phyloP scores from a whole-genome alignment of 2,113 vertebrate species.

The Stegastes partitus region DNA sequence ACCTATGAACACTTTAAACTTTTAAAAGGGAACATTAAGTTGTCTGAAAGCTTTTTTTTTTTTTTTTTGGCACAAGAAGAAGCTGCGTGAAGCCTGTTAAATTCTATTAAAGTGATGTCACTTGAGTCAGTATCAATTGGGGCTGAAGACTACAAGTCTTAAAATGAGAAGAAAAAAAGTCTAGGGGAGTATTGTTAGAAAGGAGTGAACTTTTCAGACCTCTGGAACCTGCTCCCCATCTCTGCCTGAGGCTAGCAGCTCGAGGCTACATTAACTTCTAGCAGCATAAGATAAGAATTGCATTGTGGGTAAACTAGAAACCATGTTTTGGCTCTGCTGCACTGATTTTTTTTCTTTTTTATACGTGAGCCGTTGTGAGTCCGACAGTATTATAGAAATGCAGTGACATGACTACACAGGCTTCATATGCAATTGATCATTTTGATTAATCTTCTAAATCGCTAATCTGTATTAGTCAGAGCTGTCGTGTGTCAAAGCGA shows the following conservation, averaged over 20 bases:
- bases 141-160: neutral
- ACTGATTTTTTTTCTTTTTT: neutral
- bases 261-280: neutral
- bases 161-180: neutral
- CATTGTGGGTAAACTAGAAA: neutral
- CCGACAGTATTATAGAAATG: neutral
- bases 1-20: too few relatives aligned
- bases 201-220: neutral
- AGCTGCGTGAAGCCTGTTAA: neutral
- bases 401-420: neutral
- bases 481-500: neutral
- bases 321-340: neutral
- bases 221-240: neutral
- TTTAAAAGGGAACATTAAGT: neutral
- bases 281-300: neutral
- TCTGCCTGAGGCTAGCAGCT: neutral
- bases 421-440: neutral
- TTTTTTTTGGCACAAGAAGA: neutral
- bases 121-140: neutral
- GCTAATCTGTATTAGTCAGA: constrained; percentile 10
- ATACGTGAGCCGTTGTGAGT: neutral
- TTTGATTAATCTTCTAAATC: constrained; percentile 7
- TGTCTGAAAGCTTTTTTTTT: neutral
- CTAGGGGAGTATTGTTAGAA: neutral
- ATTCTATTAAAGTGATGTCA: neutral